Conservation (phyloP, 2,888 invertebrate species). For the Lepidocyrtinus sp. region DNA sequence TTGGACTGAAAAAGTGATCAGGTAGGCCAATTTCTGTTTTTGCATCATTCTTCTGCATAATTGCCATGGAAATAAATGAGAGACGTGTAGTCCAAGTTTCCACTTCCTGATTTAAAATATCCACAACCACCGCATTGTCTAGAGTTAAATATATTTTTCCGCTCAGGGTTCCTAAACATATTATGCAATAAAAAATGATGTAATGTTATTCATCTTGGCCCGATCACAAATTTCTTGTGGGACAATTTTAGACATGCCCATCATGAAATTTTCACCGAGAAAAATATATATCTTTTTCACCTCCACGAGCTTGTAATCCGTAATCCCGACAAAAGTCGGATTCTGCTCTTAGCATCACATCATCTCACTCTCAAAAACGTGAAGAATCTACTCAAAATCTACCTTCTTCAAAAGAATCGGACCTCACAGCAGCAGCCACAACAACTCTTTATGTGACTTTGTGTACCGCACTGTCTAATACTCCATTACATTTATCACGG, state of each 20-base stretch:
- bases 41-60: no score
- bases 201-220: background rate
- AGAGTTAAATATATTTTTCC: no score
- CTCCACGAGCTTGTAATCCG: constrained; percentile 1
- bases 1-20: no score
- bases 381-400: background rate
- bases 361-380: background rate
- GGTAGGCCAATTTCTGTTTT: no score
- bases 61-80: background rate
- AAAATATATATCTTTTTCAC: background rate
- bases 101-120: no score
- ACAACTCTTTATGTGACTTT: background rate
- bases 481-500: background rate
- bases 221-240: background rate
- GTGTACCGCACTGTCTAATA: background rate
- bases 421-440: background rate
- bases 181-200: constrained; percentile 9
- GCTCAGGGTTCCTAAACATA: no score
- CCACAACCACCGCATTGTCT: no score
- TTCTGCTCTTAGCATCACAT: background rate
- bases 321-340: background rate
- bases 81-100: background rate
- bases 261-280: background rate
- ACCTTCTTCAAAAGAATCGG: background rate
- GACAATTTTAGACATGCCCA: constrained; percentile 13